Conservation (phyloP, 2,797 vertebrate genomes). For the Gymnopithys bicolor region DNA sequence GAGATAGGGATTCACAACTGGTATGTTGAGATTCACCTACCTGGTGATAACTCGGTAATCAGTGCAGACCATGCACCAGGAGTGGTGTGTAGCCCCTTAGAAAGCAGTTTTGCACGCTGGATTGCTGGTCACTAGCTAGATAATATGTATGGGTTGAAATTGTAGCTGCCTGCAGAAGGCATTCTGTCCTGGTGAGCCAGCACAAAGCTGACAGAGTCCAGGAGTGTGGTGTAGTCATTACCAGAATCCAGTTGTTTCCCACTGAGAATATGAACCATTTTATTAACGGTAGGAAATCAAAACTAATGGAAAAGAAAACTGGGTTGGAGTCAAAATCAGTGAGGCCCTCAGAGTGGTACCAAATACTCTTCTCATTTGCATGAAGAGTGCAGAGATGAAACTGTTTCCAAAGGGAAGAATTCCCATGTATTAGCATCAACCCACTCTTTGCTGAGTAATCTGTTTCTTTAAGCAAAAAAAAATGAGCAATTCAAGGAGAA, state of each 20-base stretch:
- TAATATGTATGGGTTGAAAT: background rate
- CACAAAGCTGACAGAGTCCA: accelerated
- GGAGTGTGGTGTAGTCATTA: background rate
- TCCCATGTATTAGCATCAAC: constrained; percentile 20
- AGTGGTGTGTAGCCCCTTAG: background rate
- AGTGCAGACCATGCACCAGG: accelerated
- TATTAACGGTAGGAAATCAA: constrained; percentile 37
- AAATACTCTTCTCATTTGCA: background rate
- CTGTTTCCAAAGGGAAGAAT: constrained; percentile 25
- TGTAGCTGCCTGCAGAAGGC: background rate
- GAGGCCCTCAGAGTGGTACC: background rate
- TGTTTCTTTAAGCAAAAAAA: background rate
- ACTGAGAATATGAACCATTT: background rate
- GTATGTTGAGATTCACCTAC: background rate
- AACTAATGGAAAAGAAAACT: constrained; percentile 21
- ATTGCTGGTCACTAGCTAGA: background rate
- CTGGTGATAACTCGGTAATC: background rate
- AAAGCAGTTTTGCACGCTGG: background rate
- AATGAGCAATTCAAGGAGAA: background rate
- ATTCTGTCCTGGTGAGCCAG: background rate
- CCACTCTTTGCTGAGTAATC: constrained; percentile 45
- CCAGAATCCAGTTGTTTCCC: background rate
- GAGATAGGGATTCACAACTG: background rate
- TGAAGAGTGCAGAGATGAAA: background rate
- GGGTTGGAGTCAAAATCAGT: background rate